Conservation (phyloP, 2,888 invertebrate genomes). For the Meteorus colon region DNA sequence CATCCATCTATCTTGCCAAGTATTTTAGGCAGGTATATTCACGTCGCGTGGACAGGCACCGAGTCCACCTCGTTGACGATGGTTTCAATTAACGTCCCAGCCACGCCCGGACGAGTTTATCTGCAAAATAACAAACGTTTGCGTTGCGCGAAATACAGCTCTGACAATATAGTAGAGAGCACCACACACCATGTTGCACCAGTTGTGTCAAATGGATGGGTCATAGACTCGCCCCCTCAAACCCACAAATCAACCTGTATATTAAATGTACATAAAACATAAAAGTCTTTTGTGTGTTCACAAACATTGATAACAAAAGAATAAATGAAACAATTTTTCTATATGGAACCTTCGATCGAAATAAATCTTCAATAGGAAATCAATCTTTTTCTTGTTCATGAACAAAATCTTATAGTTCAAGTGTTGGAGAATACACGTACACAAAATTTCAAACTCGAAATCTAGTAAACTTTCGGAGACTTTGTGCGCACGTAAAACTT, state of each 20-base stretch:
- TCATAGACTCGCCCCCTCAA: slow-evolving; percentile 15
- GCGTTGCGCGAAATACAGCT: slow-evolving; percentile 20
- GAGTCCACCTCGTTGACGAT: slow-evolving; percentile 42
- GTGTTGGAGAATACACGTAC: too few relatives aligned
- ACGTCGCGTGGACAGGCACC: slow-evolving; percentile 36
- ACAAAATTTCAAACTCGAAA: too few relatives aligned
- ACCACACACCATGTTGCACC: slow-evolving; percentile 18
- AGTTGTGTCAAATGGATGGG: slow-evolving; percentile 17
- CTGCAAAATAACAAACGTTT: slow-evolving; percentile 59
- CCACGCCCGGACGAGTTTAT: slow-evolving; percentile 55
- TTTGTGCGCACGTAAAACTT: too few relatives aligned
- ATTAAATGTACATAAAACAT: background rate
- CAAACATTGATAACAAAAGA: background rate
- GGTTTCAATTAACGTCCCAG: slow-evolving; percentile 58
- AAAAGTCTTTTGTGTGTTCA: background rate
- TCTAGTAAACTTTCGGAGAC: too few relatives aligned
- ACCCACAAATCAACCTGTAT: slow-evolving; percentile 19
- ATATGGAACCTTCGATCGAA: slow-evolving; percentile 31
- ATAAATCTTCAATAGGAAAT: too few relatives aligned
- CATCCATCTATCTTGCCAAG: slow-evolving; percentile 39
- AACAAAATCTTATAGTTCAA: too few relatives aligned
- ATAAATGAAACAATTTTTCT: background rate
- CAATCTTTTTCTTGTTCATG: too few relatives aligned
- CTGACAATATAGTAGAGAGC: slow-evolving; percentile 14
- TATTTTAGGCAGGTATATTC: slow-evolving; percentile 32